A percentile compares a stretch with the other conserved stretches of the same genome.
Evolutionary conservation across 1,140 invertebrate genomes (phyloP).

Genomic region (Neodiprion pinetum): DNA sequence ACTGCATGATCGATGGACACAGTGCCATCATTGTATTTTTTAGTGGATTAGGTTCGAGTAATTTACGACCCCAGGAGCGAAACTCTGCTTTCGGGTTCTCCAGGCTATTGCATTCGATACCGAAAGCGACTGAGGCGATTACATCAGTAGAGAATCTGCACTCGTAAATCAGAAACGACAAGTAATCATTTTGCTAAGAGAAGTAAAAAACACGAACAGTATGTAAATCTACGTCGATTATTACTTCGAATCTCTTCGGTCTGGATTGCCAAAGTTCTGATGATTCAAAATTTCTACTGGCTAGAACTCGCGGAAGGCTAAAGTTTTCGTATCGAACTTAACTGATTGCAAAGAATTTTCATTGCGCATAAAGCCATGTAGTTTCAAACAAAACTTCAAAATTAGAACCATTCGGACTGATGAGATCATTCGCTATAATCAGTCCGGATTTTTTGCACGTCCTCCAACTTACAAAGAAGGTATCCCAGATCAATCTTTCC

Average conservation of each 20-base stretch:
- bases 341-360: background rate
- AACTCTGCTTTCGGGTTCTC: slow-evolving; percentile 43
- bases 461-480: no score
- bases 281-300: background rate
- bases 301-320: no score
- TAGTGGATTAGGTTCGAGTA: slow-evolving; percentile 22
- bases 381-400: background rate
- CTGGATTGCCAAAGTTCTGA: background rate
- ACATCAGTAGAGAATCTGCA: slow-evolving; percentile 65
- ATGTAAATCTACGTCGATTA: no score
- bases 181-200: no score
- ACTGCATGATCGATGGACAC: slow-evolving; percentile 16
- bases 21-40: slow-evolving; percentile 18
- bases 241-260: background rate
- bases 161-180: slow-evolving; percentile 30
- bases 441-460: no score
- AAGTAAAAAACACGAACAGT: no score
- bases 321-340: no score
- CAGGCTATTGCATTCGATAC: slow-evolving; percentile 57
- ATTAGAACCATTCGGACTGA: no score
- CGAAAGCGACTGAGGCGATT: slow-evolving; percentile 65
- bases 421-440: no score
- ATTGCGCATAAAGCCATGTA: background rate
- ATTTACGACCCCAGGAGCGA: slow-evolving; percentile 29
- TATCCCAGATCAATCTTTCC: no score